Conservation (phyloP, 1,140 invertebrate genomes). For the Battus philenor region DNA sequence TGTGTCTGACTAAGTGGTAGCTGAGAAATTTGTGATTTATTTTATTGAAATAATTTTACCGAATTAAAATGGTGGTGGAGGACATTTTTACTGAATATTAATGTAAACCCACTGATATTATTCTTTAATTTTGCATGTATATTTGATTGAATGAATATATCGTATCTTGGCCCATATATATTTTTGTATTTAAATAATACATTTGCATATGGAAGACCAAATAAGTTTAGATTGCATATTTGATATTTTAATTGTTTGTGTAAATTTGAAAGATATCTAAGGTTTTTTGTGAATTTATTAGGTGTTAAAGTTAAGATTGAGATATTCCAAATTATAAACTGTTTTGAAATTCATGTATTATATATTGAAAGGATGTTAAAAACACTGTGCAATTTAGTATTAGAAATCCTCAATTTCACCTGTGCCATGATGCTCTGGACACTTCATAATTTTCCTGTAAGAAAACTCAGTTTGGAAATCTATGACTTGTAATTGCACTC, state of each 20-base stretch:
- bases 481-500: slow-evolving; percentile 20
- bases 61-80: slow-evolving; percentile 7
- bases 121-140: slow-evolving; percentile 8
- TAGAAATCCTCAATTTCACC: slow-evolving; percentile 35
- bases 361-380: slow-evolving; percentile 19
- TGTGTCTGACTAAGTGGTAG: slow-evolving; percentile 2
- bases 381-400: slow-evolving; percentile 44
- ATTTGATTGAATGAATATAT: no score
- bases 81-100: neutral
- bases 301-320: slow-evolving; percentile 11
- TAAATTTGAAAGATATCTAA: slow-evolving; percentile 11
- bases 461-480: slow-evolving; percentile 13
- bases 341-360: slow-evolving; percentile 18
- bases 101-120: neutral
- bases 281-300: slow-evolving; percentile 16
- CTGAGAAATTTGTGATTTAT: slow-evolving; percentile 5
- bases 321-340: slow-evolving; percentile 15
- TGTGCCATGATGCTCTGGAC: slow-evolving; percentile 46
- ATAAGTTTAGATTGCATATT: neutral
- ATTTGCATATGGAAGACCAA: no score
- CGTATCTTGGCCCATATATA: no score
- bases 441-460: slow-evolving; percentile 17
- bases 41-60: slow-evolving; percentile 14
- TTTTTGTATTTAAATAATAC: no score
- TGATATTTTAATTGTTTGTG: slow-evolving; percentile 14